These are phyloP conservation scores for Microdon myrmicae DNA, from an alignment of 2,888 invertebrate genomes.

Conservation along the genomic window DNA sequence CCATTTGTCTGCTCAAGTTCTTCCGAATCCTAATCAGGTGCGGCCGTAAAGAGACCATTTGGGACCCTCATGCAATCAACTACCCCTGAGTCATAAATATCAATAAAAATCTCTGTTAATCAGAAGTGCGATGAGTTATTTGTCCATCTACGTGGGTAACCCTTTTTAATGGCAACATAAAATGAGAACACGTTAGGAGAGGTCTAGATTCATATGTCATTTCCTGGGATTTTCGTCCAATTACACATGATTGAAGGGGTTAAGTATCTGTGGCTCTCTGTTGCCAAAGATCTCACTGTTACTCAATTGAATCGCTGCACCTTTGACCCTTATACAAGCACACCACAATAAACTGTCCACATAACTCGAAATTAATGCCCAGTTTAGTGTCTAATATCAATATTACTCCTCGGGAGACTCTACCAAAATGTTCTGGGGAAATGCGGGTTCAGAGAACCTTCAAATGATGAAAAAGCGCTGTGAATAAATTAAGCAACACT, in stretches of 20 bases:
- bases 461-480: conserved; percentile 34
- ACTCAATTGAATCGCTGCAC: conserved; percentile 45
- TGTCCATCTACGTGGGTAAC: conserved; percentile 10
- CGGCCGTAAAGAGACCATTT: conserved; percentile 5
- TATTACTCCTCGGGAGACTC: conserved; percentile 4
- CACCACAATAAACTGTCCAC: too few relatives aligned
- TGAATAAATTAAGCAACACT: conserved; percentile 29
- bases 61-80: too few relatives aligned
- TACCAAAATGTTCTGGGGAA: conserved; percentile 1
- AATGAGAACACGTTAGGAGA: neutral
- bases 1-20: too few relatives aligned
- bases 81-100: conserved; percentile 42
- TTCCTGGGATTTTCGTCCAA: conserved; percentile 22
- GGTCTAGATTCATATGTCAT: conserved; percentile 14
- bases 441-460: conserved; percentile 44
- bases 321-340: conserved; percentile 43
- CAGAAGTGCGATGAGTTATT: conserved; percentile 18
- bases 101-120: conserved; percentile 16
- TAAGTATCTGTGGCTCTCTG: too few relatives aligned
- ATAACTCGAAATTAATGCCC: too few relatives aligned
- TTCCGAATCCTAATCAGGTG: conserved; percentile 19
- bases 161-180: neutral
- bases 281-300: conserved; percentile 35
- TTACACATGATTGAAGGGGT: conserved; percentile 31
- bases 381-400: too few relatives aligned